Percentiles rank a stretch among this genome's conserved stretches.
Evolutionary conservation across 2,888 invertebrate genomes (phyloP).

Genomic region (Drosophila subsilvestris): DNA sequence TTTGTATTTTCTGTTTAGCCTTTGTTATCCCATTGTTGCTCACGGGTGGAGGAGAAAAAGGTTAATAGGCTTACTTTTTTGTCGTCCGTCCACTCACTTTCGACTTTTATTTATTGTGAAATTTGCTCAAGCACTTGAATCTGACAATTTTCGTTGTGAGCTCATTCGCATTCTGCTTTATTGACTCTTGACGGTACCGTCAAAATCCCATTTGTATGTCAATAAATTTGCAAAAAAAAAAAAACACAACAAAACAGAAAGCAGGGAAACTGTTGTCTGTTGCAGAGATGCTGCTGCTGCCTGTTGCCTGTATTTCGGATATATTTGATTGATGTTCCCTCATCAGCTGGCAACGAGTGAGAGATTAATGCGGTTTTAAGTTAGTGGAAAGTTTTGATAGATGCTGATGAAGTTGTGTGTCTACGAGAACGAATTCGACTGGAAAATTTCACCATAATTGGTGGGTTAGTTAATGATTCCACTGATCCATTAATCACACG

Average conservation of each 20-base stretch:
- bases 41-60: slow-evolving; percentile 53
- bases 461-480: slow-evolving; percentile 7
- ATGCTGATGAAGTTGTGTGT: slow-evolving; percentile 45
- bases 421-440: slow-evolving; percentile 24
- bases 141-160: slow-evolving; percentile 73
- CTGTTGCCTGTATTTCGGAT: slow-evolving; percentile 37
- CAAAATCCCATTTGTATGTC: slow-evolving; percentile 76
- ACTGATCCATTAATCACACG: slow-evolving; percentile 42
- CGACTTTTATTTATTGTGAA: slow-evolving; percentile 66
- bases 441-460: slow-evolving; percentile 45
- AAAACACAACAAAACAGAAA: slow-evolving; percentile 20
- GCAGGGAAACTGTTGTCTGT: slow-evolving; percentile 22
- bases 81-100: slow-evolving; percentile 44
- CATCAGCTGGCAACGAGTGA: slow-evolving; percentile 42
- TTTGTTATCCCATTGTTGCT: slow-evolving; percentile 40
- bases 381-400: slow-evolving; percentile 63
- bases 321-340: slow-evolving; percentile 68
- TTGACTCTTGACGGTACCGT: slow-evolving; percentile 71
- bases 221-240: slow-evolving; percentile 67
- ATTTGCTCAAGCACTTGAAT: slow-evolving; percentile 78
- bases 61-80: slow-evolving; percentile 73
- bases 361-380: slow-evolving; percentile 74
- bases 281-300: neutral
- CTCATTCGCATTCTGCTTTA: slow-evolving; percentile 69
- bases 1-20: slow-evolving; percentile 18